These are phyloP conservation scores for Mastomys natalensis DNA, from an alignment of 2,113 vertebrate species.

Conservation along the genomic window DNA sequence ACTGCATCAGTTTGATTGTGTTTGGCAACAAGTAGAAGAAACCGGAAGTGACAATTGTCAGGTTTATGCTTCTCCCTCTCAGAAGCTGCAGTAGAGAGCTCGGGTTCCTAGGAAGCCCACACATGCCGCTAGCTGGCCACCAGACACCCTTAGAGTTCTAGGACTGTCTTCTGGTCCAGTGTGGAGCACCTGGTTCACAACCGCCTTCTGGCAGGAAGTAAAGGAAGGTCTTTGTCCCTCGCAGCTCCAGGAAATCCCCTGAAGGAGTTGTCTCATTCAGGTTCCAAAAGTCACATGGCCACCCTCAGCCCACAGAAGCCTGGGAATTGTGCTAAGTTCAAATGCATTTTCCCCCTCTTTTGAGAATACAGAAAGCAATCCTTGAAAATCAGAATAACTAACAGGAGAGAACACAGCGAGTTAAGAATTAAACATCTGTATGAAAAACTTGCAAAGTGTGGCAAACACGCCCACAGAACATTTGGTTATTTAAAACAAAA, in stretches of 20 bases:
- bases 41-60: not conserved
- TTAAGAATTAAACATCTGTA: slow-evolving; percentile 87
- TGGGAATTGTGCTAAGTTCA: slow-evolving; percentile 79
- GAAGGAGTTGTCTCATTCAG: not conserved
- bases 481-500: slow-evolving; percentile 75
- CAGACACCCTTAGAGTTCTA: not conserved
- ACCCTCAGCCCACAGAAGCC: not conserved
- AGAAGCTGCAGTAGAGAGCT: not conserved
- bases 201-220: not conserved
- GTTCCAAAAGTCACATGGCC: not conserved
- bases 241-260: not conserved
- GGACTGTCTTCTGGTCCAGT: not conserved
- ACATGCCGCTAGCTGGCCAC: no score
- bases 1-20: not conserved
- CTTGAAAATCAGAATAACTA: slow-evolving; percentile 85
- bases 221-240: not conserved
- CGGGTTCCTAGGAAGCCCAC: not conserved
- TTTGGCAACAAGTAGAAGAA: not conserved
- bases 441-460: slow-evolving; percentile 84
- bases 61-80: not conserved
- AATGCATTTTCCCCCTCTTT: slow-evolving; percentile 82
- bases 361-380: slow-evolving; percentile 81
- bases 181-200: not conserved
- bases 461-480: slow-evolving; percentile 86
- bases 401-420: slow-evolving; percentile 86